Evolutionary conservation across 2,888 invertebrate species (phyloP), one percentile per base, ranked within the genome.

Genomic region (Caradrina kadenii): DNA sequence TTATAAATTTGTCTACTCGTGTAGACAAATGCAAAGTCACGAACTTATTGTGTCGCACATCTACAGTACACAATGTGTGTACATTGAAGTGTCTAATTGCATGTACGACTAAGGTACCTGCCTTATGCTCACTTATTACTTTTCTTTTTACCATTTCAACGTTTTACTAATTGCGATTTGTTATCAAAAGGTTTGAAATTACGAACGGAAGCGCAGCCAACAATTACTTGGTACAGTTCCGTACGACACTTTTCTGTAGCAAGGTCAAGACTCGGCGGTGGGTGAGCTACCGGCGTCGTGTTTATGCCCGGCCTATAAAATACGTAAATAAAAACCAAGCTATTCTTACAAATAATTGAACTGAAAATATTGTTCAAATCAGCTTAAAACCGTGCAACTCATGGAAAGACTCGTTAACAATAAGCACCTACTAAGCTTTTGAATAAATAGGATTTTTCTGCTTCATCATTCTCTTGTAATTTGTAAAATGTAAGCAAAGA

Each of bases 321-420:
- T 49, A 73, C 59, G 48, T 54, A 87, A 79, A 84, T 54, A 88
- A 79, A 84, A 82, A 83, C 71, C 70, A 81, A 84, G 83, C 81
- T 83, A 81, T 79, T 76, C 74, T 80, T 81, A 80, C 80, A 80
- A 80, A 66, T 85, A 86, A 87, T 87, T 86, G 85, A 86, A 85
- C 72, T 50, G 76, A 73, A 77, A 77, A 75, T 82, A 75, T 84
- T 74, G 81, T 85, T 80, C 79, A 85, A 86, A 83, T 82, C 80
- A 74, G 76, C 83, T 84, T 81, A 82, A 81, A 83, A 79, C 79
- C 76, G 79, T 75, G 69, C 76, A 80, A 81, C 79, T 78, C 69
- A 80, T 69, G 66, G 70, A 80, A 69, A 76, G 79, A 66, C 70
- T 73, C 75, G 66, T 79, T 76, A 69, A 87, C 86, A 88, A 87